A percentile compares a stretch with the other conserved stretches of the same genome.
Evolutionary conservation across 92 coral and sea anemone species (phyloP).

Genomic region (Meandrina meandrites): DNA sequence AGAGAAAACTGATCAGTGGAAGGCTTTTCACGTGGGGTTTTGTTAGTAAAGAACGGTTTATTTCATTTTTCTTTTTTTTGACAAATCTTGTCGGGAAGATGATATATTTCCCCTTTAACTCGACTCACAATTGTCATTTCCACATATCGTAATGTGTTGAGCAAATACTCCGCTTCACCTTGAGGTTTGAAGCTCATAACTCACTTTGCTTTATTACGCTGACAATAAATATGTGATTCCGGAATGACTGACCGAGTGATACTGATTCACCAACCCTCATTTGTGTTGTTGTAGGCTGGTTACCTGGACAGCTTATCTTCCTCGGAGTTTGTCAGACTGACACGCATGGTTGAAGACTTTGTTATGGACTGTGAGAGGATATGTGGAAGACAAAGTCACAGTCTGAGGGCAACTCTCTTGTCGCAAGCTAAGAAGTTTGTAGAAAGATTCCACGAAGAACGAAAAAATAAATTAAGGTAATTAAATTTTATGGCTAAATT

Average conservation of each 20-base stretch:
- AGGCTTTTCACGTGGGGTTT: constrained; percentile 25
- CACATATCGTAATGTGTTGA: neutral
- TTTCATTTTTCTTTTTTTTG: neutral
- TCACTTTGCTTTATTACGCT: too few species aligned
- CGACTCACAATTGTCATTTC: neutral
- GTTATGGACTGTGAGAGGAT: constrained; percentile 95
- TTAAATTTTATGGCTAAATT: neutral
- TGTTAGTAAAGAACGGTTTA: constrained; percentile 12
- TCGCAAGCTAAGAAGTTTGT: constrained; percentile 98
- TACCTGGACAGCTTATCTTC: constrained; percentile 91
- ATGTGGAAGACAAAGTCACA: constrained; percentile 97
- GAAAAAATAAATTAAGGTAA: constrained; percentile 94
- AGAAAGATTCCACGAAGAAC: constrained; percentile 97
- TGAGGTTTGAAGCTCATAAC: neutral
- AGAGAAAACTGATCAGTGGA: constrained; percentile 13
- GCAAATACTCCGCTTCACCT: neutral
- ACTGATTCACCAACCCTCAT: neutral
- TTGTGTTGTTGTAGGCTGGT: constrained; percentile 77
- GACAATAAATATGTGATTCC: neutral
- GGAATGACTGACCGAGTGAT: neutral
- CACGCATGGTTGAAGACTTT: constrained; percentile 94
- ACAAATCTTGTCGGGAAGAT: neutral
- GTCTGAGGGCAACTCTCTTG: constrained; percentile 84
- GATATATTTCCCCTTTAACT: too few species aligned
- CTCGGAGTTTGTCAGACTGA: constrained; percentile 92